A percentile compares a stretch with the other conserved stretches of the same genome.
Evolutionary conservation across 2,888 invertebrate species (phyloP).

Genomic region (Cryptophagus acutangulus): DNA sequence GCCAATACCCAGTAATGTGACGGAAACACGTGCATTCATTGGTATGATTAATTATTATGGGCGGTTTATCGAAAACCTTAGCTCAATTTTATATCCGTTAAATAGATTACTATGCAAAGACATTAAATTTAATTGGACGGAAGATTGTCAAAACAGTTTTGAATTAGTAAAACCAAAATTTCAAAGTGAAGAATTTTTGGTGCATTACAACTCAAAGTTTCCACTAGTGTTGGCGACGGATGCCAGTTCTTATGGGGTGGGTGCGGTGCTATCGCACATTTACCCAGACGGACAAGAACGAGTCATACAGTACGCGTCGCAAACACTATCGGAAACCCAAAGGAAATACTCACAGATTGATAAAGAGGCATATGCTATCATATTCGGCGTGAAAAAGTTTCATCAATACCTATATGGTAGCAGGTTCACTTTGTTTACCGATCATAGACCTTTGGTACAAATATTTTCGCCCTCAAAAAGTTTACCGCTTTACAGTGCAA

Average conservation of each 20-base stretch:
- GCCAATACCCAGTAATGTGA: conserved; percentile 9
- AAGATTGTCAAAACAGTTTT: neutral
- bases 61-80: neutral
- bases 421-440: conserved; percentile 1
- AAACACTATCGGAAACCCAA: conserved; percentile 28
- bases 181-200: neutral
- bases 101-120: neutral
- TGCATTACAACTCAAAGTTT: neutral
- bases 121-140: neutral
- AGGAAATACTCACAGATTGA: conserved; percentile 33
- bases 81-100: neutral
- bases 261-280: neutral
- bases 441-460: conserved; percentile 2
- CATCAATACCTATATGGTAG: conserved; percentile 35
- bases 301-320: conserved; percentile 30
- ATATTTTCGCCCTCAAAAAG: conserved; percentile 21
- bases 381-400: conserved; percentile 32
- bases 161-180: neutral
- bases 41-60: neutral
- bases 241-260: neutral
- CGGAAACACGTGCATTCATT: neutral
- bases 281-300: conserved; percentile 24
- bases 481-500: conserved; percentile 34
- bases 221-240: neutral
- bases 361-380: conserved; percentile 35